These are phyloP conservation scores for Caerostris extrusa DNA, from an alignment of 1,140 invertebrate species.

Conservation along the genomic window DNA sequence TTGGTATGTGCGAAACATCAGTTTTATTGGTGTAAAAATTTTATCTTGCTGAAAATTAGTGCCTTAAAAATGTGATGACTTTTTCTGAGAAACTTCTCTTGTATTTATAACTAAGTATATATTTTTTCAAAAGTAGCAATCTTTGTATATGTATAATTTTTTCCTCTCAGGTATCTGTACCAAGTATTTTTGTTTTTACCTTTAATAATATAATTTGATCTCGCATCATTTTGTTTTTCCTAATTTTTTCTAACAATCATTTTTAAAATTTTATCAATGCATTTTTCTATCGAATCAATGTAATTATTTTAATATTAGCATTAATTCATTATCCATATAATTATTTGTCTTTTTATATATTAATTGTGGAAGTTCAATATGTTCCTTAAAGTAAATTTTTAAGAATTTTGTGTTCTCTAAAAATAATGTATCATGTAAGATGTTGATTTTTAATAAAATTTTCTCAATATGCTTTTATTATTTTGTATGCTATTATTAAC, in stretches of 20 bases:
- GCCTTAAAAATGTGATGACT: slow-evolving; percentile 31
- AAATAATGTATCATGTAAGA: neutral
- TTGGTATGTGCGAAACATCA: slow-evolving; percentile 4
- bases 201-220: neutral
- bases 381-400: neutral
- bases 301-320: neutral
- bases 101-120: neutral
- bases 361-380: neutral
- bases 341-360: neutral
- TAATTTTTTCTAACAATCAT: neutral
- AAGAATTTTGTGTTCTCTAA: neutral
- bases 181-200: neutral
- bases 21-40: slow-evolving; percentile 22
- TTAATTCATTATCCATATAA: neutral
- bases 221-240: neutral
- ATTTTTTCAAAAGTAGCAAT: neutral
- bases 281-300: neutral
- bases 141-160: neutral
- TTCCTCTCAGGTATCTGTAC: neutral
- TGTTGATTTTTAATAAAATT: slow-evolving; percentile 34
- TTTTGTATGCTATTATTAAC: neutral
- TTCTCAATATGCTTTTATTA: neutral
- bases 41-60: slow-evolving; percentile 24
- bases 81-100: neutral
- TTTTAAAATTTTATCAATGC: neutral